Conservation (phyloP, 2,888 invertebrate species). For the Rhagonycha fulva region DNA sequence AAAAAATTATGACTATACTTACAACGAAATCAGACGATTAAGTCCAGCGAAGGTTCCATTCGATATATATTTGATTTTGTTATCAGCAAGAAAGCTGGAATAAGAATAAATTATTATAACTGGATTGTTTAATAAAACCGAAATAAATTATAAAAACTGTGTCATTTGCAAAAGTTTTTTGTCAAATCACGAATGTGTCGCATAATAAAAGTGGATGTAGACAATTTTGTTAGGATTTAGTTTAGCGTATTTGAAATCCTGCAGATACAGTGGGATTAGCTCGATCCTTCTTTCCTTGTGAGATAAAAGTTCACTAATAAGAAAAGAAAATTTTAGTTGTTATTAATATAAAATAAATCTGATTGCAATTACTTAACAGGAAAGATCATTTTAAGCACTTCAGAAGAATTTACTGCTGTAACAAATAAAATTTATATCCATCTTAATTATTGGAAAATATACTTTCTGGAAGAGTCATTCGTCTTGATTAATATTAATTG, state of each 20-base stretch:
- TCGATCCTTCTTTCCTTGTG: neutral
- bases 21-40: slow-evolving; percentile 53
- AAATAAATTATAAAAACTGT: neutral
- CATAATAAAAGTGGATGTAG: neutral
- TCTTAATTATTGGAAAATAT: neutral
- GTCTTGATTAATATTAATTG: neutral
- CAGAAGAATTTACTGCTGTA: neutral
- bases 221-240: neutral
- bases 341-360: neutral
- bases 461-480: neutral
- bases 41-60: slow-evolving; percentile 57
- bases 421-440: neutral
- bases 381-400: neutral
- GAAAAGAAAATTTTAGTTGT: neutral
- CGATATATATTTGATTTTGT: slow-evolving; percentile 52
- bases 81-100: slow-evolving; percentile 59
- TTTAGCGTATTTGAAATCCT: neutral
- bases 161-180: neutral
- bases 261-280: neutral
- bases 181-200: neutral
- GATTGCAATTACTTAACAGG: neutral
- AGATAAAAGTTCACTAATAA: neutral
- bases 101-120: slow-evolving; percentile 8
- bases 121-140: neutral
- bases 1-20: slow-evolving; percentile 41